Base-by-base conservation (phyloP, 2,797 vertebrate species). In the Eleutherodactylus coqui region DNA sequence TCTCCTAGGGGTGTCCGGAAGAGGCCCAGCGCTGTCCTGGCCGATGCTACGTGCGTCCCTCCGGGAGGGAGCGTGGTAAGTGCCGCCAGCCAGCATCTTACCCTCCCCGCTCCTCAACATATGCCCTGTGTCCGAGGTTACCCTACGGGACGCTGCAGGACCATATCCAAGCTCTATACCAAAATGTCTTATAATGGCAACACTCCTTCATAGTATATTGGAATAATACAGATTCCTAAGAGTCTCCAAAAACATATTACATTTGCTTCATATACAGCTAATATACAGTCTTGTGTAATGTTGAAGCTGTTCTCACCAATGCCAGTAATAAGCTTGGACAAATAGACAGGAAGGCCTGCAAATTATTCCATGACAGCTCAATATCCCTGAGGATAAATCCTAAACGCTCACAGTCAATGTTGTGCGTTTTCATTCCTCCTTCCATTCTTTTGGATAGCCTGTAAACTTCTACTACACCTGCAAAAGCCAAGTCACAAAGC, bases 391-490 rank as follows among this genome's bases (percentile, higher is more conserved):
- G 49, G 9, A 49, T 11, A 6, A 49, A n/a, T 21, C 29, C 51
- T 16, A 62, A 0, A 2, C 0, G 0, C 24, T 89, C 51, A 9
- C 43, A 17, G 0, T 36, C 34, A 3, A 86, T 81, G 9, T 38
- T 55, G 75, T 17, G 84, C 29, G n/a, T 41, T 36, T 21, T 76
- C 75, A 82, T 84, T 43, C 49, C 85, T 32, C 78, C 79, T 88
- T 45, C 32, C 60, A 79, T 38, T 53, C 79, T 86, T 60, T 83
- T 87, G 38, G 90, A 88, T 24, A 90, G 79, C 62, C 85, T 62
- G 64, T 90, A 90, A 8, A 90, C 88, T 69, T 90, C 90, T 1
- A 84, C 38, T 34, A 90, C 62, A 7, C 86, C 90, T 90, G 81
- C 41, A 27, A 29, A 24, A 58, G 21, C 11, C 36, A 79, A 79